Base-by-base conservation (phyloP, 2,888 invertebrate species). In the Agonopterix subpropinquella region DNA sequence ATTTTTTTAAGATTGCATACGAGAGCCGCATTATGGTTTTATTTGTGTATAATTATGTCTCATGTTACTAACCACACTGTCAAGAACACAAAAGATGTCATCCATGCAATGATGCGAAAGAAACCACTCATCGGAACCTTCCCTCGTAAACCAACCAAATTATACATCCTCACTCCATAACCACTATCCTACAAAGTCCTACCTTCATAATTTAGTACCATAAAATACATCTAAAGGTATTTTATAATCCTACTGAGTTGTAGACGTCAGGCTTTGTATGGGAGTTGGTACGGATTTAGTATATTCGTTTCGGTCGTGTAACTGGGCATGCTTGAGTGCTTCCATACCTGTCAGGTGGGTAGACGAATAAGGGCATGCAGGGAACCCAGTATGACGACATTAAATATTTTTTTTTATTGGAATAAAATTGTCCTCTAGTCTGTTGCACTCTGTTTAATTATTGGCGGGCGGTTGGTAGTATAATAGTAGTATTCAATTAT, bases 341-440 rank as follows among this genome's bases (percentile, higher is more conserved):
- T 55, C 45, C 63, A 60, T 64, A 73, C 72, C 65, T 60, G 72
- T 70, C 67, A 57, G 58, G 62, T 62, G 53, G 58, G 69, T 69
- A 61, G 55, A 63, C 80, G 59, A 70, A 80, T 83, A 83, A 83
- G 85, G 84, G 74, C 76, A 80, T 47, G 47, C 41, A 58, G 65
- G 73, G 70, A 69, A 62, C 59, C 51, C 50, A 52, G 62, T 72
- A 75, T 78, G 78, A 77, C 75, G 71, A 70, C 72, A 74, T 75
- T 72, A 71, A 62, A 62, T n/a, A 50, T 41, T 39, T 64, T 70
- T 78, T 80, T 80, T 78, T 72, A 60, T 67, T 54, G 56, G 28
- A 51, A 61, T 62, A 67, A 62, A 68, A 70, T 66, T 65, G 67
- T 64, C 66, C 65, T 62, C 56, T 59, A 68, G 80, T 77, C 64